Percentiles rank a stretch among this genome's conserved stretches.
Conservation (phyloP, 2,113 vertebrate species). For the Pseudonaja textilis region DNA sequence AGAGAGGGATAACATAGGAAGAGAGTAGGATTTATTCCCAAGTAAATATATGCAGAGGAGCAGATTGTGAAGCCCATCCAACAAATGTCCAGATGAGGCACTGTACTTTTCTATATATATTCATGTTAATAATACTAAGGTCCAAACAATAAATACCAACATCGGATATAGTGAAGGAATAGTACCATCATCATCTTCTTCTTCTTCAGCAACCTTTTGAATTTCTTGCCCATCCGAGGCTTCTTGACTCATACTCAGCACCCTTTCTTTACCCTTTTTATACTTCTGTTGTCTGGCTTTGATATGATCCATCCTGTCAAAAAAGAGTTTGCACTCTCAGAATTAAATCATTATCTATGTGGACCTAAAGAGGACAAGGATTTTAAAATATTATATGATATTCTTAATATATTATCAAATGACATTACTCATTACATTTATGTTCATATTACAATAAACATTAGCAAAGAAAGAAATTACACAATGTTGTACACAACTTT, state of each 20-base stretch:
- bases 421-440: not conserved
- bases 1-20: not conserved
- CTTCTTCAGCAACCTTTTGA: conserved; percentile 79
- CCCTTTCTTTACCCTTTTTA: conserved; percentile 95
- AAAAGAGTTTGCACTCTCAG: conserved; percentile 28
- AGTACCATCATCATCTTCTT: conserved; percentile 81
- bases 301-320: conserved; percentile 94
- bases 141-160: not conserved
- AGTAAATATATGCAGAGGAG: not conserved
- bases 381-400: not conserved
- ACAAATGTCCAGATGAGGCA: not conserved
- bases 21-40: not conserved
- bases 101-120: not conserved
- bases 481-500: not conserved
- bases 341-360: accelerated
- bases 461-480: not conserved
- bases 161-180: not conserved
- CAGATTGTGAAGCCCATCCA: not conserved
- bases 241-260: conserved; percentile 88
- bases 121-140: conserved; percentile 23
- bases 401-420: not conserved
- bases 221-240: conserved; percentile 82
- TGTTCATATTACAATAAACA: not conserved
- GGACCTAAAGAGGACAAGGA: not conserved
- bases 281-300: conserved; percentile 97